phyloP scores from a whole-genome alignment of 2,113 vertebrate genomes.

The Addax nasomaculatus region DNA sequence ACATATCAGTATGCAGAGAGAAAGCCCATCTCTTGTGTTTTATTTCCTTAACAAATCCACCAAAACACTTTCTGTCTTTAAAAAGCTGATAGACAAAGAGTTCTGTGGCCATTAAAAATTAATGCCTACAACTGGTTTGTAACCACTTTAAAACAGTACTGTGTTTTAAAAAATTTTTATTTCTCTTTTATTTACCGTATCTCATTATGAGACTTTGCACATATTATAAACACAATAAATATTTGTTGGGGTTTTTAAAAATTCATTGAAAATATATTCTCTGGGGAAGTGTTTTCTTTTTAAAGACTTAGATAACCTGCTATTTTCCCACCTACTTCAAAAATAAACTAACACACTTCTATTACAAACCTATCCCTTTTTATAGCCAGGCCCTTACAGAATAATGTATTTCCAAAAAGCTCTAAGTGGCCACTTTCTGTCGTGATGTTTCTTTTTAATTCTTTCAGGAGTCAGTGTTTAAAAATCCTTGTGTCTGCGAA shows the following conservation, averaged over 20 bases:
- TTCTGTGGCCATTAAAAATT: conserved; percentile 41
- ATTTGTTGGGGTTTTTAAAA: not conserved
- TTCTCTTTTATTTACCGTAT: conserved; percentile 14
- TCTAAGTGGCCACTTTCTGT: not conserved
- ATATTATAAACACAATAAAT: not conserved
- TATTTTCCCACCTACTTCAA: not conserved
- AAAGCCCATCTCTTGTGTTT: conserved; percentile 50
- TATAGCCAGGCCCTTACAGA: not conserved
- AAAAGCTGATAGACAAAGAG: conserved; percentile 50
- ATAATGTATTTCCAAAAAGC: conserved; percentile 33
- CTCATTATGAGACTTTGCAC: not conserved
- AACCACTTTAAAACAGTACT: conserved; percentile 34
- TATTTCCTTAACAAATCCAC: conserved; percentile 57
- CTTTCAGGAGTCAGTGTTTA: not conserved
- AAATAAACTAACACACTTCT: not conserved
- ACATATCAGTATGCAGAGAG: conserved; percentile 55
- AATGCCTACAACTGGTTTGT: conserved; percentile 9
- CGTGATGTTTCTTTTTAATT: not conserved
- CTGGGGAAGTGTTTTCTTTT: conserved; percentile 25
- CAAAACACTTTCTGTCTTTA: conserved; percentile 50
- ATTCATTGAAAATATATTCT: not conserved
- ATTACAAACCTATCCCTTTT: not conserved
- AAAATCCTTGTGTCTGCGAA: not conserved
- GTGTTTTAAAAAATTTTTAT: not conserved
- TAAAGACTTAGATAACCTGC: not conserved